phyloP scores from a whole-genome alignment of 2,797 vertebrate genomes.

The Gouania willdenowi region DNA sequence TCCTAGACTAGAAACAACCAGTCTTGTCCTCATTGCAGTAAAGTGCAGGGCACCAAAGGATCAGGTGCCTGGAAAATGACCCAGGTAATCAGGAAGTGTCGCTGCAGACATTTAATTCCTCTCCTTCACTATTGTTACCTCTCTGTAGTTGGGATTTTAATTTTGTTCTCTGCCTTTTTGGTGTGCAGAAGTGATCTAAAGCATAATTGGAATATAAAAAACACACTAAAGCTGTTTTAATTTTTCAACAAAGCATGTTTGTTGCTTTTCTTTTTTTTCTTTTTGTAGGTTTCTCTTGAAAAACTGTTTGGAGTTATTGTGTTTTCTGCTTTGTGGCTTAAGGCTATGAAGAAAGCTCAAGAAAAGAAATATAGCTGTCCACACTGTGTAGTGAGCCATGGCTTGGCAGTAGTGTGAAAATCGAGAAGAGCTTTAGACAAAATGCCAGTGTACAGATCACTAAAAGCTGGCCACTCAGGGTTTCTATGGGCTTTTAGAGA shows the following conservation, averaged over 20 bases:
- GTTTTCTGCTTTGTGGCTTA: conserved; percentile 20
- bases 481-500: conserved; percentile 63
- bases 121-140: not conserved
- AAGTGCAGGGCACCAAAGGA: not conserved
- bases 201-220: not conserved
- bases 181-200: not conserved
- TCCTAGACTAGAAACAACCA: not conserved
- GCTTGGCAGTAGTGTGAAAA: conserved; percentile 71
- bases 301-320: too few relatives aligned
- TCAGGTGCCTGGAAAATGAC: not conserved
- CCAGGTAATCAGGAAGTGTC: conserved; percentile 2
- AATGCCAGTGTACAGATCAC: conserved; percentile 77
- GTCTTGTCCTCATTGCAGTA: not conserved
- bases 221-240: too few relatives aligned
- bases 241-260: too few relatives aligned
- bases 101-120: not conserved
- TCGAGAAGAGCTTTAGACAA: conserved; percentile 75
- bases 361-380: conserved; percentile 50
- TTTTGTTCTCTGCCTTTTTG: not conserved
- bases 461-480: conserved; percentile 73
- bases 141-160: too few relatives aligned
- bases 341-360: conserved; percentile 28
- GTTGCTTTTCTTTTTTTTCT: too few relatives aligned
- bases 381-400: conserved; percentile 51
- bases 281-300: conserved; percentile 6